Conservation (phyloP, 2,797 vertebrate species). For the Buphagus erythrorhynchus region DNA sequence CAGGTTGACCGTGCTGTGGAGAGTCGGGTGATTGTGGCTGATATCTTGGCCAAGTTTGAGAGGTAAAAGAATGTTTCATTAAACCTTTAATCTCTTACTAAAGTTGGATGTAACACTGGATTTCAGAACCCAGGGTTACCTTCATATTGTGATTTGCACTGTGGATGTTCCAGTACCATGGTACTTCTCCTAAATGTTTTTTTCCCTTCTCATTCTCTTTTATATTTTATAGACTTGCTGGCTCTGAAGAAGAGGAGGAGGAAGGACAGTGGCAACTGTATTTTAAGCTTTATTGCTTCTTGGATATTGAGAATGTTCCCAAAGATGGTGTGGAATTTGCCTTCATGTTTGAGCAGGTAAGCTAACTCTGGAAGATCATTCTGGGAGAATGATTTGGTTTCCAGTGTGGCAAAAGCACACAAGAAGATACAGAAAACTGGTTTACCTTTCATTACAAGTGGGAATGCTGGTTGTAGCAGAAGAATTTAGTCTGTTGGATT, state of each 20-base stretch:
- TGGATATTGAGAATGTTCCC: constrained; percentile 92
- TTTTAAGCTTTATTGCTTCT: constrained; percentile 94
- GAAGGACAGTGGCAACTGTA: constrained; percentile 90
- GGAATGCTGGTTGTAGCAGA: background rate
- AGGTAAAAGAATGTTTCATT: constrained; percentile 72
- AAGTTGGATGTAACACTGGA: background rate
- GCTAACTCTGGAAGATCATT: background rate
- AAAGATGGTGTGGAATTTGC: constrained; percentile 93
- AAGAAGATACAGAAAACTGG: background rate
- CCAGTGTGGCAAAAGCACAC: background rate
- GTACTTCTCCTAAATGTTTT: background rate
- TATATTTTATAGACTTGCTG: constrained; percentile 78
- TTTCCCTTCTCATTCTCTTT: background rate
- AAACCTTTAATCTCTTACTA: background rate
- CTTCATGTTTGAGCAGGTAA: constrained; percentile 96
- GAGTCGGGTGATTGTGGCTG: constrained; percentile 89
- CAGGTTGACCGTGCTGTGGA: constrained; percentile 87
- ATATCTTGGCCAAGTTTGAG: constrained; percentile 92
- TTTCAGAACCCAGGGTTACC: background rate
- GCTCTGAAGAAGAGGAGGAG: constrained; percentile 83
- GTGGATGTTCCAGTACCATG: background rate
- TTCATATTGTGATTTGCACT: background rate
- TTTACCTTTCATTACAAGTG: background rate
- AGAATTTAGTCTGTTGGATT: background rate
- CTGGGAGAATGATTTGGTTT: background rate